Base-by-base conservation (phyloP, 2,113 vertebrate genomes). In the Lophochroa leadbeateri region DNA sequence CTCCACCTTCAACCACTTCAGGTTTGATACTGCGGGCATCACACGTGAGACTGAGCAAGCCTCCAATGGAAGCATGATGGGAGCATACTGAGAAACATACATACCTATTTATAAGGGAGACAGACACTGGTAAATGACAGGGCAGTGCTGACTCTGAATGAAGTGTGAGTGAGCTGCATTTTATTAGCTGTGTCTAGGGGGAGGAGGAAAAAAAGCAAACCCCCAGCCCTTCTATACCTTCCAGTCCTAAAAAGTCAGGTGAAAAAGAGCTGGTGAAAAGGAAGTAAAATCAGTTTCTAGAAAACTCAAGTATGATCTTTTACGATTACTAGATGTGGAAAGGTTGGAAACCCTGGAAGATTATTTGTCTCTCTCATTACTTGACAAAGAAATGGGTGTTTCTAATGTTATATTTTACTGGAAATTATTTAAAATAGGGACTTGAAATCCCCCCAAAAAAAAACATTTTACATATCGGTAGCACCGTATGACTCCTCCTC, bases 1-100 rank as follows among this genome's bases (percentile, higher is more conserved):
- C 29, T 87, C n/a, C 39, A 18, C 15, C 28, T 71, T 52, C 44
- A 77, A 47, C 29, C 74, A 25, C 46, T 19, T 70, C 41, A 49
- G 25, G 11, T 53, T 29, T 67, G 67, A 17, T 28, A 49, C 27
- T 15, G 2, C 0, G 2, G 1, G 39, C 3, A 2, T 31, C 28
- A 61, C 46, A 14, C 0, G 0, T 27, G 46, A 82, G 88, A 72
- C 3, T 0, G 0, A 90, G 49, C 10, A 86, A 77, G 21, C n/a
- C n/a, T 74, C 23, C 50, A 58, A 24, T 1, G 15, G 53, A 28
- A 93, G 37, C 17, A 20, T 5, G 7, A 70, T 37, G 31, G 53
- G 7, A 81, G 5, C 28, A 52, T 3, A 41, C 8, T 17, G 23
- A 77, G 24, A 53, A 74, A 80, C 91, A 70, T 7, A 80, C 91